Evolutionary conservation across 2,888 invertebrate species (phyloP), one percentile per base, ranked within the genome.

Genomic region (Dinocampus coccinellae): DNA sequence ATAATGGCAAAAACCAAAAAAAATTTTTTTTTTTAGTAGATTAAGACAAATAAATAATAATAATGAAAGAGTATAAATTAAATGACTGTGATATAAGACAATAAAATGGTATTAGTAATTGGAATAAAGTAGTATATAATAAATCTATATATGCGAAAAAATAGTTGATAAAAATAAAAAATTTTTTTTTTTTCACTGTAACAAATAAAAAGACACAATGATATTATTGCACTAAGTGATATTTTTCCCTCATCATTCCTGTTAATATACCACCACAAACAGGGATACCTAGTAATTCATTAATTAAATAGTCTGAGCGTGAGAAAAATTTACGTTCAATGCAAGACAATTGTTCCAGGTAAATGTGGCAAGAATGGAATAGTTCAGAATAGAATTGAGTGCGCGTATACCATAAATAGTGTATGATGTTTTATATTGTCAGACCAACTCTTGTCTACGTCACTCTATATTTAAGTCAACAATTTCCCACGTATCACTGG

Each of bases 401-500:
- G 42, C 68, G 58, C 58, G 57, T 47, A 33, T 34, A 63, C 62
- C 47, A 62, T 62, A 62, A 69, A 29, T 33, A 34, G 58, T 6
- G 16, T 42, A 16, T 42, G 33, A n/a, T n/a, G n/a, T n/a, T n/a
- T 42, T 36, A 62, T 42, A 47, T 26, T 42, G 61, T 61, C 60
- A 34, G 58, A 62, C 52, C 24, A 36, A 34, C 53, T 34, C 34
- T 47, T 34, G 7, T 29, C 7, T 29, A 3, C 29, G 16, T 26
- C 36, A 33, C 24, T 29, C 36, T 34, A 58, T 57, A 64, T 64
- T 57, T 36, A 63, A 69, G 36, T n/a, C n/a, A 74, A 77, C 69
- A 70, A 75, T 76, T 77, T 77, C 77, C 75, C 77, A 77, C 76
- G 77, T 75, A 73, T 75, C 69, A 77, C 76, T 77, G 76, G 77